Conservation (phyloP, 2,888 invertebrate species). For the Hirtodrosophila histrioides region DNA sequence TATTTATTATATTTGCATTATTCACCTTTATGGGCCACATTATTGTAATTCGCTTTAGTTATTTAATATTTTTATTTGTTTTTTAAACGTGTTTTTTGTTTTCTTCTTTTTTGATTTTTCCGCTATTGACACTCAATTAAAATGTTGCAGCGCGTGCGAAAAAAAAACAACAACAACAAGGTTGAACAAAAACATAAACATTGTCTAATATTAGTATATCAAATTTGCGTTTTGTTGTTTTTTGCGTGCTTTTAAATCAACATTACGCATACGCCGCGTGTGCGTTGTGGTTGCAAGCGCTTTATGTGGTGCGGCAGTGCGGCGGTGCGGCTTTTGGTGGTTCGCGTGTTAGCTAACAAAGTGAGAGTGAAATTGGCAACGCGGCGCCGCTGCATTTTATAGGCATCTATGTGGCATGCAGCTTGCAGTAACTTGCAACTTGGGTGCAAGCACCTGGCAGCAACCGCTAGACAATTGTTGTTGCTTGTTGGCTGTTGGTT, state of each 20-base stretch:
- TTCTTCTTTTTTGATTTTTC: constrained; percentile 6
- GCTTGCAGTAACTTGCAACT: constrained; percentile 30
- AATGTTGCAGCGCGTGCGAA: constrained; percentile 21
- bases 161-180: constrained; percentile 23
- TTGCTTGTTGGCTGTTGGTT: constrained; percentile 13
- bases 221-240: constrained; percentile 27
- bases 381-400: constrained; percentile 72
- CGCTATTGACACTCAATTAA: constrained; percentile 51
- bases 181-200: constrained; percentile 30
- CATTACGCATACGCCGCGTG: constrained; percentile 48
- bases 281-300: constrained; percentile 26
- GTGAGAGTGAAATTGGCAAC: constrained; percentile 81
- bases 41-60: constrained; percentile 19
- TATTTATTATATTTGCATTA: constrained; percentile 9
- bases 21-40: constrained; percentile 54
- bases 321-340: constrained; percentile 24
- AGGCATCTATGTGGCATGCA: constrained; percentile 43
- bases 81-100: background rate
- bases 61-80: constrained; percentile 5
- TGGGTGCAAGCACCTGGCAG: constrained; percentile 71
- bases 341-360: constrained; percentile 66
- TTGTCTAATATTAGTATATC: constrained; percentile 14
- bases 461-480: constrained; percentile 9
- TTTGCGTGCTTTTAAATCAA: constrained; percentile 17
- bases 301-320: too few species aligned